phyloP scores from a whole-genome alignment of 1,140 invertebrate genomes.

The Neodiprion virginianus region DNA sequence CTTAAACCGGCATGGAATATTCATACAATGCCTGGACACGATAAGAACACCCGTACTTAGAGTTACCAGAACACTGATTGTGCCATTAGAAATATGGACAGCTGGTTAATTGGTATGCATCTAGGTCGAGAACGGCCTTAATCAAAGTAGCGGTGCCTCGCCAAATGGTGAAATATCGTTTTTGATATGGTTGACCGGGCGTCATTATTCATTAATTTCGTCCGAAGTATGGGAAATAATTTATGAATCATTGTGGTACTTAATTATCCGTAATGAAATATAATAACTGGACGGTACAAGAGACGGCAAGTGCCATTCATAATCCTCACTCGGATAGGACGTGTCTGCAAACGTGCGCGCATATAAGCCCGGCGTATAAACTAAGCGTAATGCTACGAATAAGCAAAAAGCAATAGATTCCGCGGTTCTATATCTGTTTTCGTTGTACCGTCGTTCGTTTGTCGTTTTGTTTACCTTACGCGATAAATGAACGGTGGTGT shows the following conservation, averaged over 20 bases:
- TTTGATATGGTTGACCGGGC: slow-evolving; percentile 15
- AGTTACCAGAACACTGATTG: background rate
- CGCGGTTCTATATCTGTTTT: slow-evolving; percentile 1
- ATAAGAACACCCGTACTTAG: background rate
- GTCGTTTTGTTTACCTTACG: slow-evolving; percentile 2
- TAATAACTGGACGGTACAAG: slow-evolving; percentile 36
- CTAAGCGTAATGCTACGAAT: background rate
- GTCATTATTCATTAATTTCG: slow-evolving; percentile 36
- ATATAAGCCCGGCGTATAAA: background rate
- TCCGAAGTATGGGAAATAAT: slow-evolving; percentile 35
- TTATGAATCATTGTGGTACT: slow-evolving; percentile 38
- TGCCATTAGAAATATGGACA: slow-evolving; percentile 9
- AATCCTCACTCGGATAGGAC: slow-evolving; percentile 24
- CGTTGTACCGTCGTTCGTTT: background rate
- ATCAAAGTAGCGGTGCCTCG: slow-evolving; percentile 11
- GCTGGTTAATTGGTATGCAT: slow-evolving; percentile 20
- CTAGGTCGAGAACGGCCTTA: slow-evolving; percentile 20
- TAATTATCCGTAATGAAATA: slow-evolving; percentile 39
- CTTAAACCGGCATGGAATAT: slow-evolving; percentile 2
- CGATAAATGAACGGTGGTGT: background rate
- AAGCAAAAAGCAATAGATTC: slow-evolving; percentile 4
- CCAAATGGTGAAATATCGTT: slow-evolving; percentile 4
- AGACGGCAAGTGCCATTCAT: slow-evolving; percentile 40
- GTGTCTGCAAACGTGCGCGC: background rate
- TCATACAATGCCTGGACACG: background rate